These are phyloP conservation scores for Rana temporaria DNA, from an alignment of 2,113 vertebrate genomes.

Conservation along the genomic window DNA sequence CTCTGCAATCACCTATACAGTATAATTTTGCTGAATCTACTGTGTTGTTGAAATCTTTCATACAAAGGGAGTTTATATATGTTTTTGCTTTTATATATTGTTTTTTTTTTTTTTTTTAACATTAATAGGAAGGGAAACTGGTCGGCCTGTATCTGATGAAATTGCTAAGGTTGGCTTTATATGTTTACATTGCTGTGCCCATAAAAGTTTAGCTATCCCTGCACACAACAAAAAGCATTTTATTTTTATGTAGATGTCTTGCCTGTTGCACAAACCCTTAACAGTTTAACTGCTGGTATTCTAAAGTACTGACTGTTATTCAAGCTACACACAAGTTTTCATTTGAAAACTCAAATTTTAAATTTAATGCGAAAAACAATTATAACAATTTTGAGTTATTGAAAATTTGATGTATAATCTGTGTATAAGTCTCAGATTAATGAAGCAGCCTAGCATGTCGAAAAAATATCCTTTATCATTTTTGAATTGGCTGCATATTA, in stretches of 20 bases:
- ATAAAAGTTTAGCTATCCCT: neutral
- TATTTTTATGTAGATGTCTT: neutral
- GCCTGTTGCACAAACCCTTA: conserved; percentile 21
- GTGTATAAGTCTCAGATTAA: too few relatives aligned
- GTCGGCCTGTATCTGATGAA: neutral
- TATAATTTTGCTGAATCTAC: neutral
- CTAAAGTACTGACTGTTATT: conserved; percentile 27
- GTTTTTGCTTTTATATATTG: conserved; percentile 56
- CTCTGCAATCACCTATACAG: neutral
- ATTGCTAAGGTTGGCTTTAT: neutral
- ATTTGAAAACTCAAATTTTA: too few relatives aligned
- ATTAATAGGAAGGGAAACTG: conserved; percentile 52
- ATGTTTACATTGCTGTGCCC: neutral
- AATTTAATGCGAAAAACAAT: too few relatives aligned
- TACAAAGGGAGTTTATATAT: conserved; percentile 7
- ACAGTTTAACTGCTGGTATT: conserved; percentile 8
- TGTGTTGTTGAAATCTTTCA: neutral
- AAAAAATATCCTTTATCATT: too few relatives aligned
- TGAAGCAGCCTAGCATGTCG: too few relatives aligned
- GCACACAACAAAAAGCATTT: neutral
- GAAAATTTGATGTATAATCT: too few relatives aligned
- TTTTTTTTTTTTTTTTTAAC: conserved; percentile 61
- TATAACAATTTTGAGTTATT: too few relatives aligned
- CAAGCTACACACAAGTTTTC: too few relatives aligned
- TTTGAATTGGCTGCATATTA: too few relatives aligned